Conservation (phyloP, 2,888 invertebrate genomes). For the Dryococelus australis region DNA sequence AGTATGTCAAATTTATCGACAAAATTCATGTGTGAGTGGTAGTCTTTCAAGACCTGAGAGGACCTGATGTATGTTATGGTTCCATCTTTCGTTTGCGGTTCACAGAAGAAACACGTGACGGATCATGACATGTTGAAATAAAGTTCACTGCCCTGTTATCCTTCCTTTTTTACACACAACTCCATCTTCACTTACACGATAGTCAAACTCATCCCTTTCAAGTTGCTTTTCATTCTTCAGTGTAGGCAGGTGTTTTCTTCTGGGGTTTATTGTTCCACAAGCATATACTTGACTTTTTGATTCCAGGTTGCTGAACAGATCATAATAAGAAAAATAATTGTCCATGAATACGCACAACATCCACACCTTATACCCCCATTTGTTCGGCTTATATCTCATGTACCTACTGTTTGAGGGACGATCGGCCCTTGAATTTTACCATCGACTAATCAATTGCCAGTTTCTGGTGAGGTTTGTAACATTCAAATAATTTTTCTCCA, state of each 20-base stretch:
- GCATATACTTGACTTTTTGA: constrained; percentile 4
- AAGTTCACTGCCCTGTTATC: constrained; percentile 18
- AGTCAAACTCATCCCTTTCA: constrained; percentile 24
- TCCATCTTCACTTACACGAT: constrained; percentile 21
- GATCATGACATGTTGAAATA: constrained; percentile 17
- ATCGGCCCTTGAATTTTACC: too few species aligned
- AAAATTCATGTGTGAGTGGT: not conserved
- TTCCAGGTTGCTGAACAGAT: not conserved
- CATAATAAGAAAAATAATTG: not conserved
- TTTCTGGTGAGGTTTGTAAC: too few species aligned
- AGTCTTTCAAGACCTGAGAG: not conserved
- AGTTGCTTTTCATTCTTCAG: not conserved
- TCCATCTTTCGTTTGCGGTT: not conserved
- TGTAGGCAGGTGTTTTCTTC: too few species aligned
- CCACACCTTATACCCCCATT: too few species aligned
- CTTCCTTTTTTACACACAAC: not conserved
- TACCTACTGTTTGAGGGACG: too few species aligned
- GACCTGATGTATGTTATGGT: too few species aligned
- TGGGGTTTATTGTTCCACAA: too few species aligned
- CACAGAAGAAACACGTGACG: not conserved
- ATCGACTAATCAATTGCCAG: too few species aligned
- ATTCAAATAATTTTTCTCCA: too few species aligned
- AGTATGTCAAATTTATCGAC: too few species aligned
- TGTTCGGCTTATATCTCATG: too few species aligned
- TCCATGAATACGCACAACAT: constrained; percentile 18